Percentiles rank a stretch among this genome's conserved stretches.
phyloP scores from a whole-genome alignment of 2,888 invertebrate species.

The Micoletzkya japonica region DNA sequence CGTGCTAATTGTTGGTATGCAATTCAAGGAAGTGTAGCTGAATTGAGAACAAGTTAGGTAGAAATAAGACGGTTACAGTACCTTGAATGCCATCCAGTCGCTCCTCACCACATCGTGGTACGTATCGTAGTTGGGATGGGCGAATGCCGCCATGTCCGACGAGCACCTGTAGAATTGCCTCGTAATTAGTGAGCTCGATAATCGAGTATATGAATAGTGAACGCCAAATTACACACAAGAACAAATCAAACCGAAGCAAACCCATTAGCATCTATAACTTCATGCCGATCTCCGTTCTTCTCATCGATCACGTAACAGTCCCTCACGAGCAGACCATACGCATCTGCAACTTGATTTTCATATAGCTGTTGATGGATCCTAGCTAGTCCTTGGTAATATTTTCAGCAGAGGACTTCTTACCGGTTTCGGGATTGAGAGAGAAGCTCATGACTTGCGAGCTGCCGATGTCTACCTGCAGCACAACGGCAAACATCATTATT shows the following conservation, averaged over 20 bases:
- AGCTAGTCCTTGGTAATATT: too few relatives aligned
- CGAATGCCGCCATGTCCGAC: conserved; percentile 20
- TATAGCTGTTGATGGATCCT: not conserved
- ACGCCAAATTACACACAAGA: too few relatives aligned
- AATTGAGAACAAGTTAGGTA: not conserved
- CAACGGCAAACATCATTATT: not conserved
- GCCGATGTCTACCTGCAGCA: conserved; percentile 14
- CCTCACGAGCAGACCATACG: too few relatives aligned
- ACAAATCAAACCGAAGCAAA: not conserved
- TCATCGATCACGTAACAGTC: not conserved
- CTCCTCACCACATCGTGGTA: conserved; percentile 1
- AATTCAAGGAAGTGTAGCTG: too few relatives aligned
- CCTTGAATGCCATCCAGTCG: conserved; percentile 19
- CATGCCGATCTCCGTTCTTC: conserved; percentile 11
- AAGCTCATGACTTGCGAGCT: conserved; percentile 13
- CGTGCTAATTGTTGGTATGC: too few relatives aligned
- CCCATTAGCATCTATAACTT: conserved; percentile 19
- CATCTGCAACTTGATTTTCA: too few relatives aligned
- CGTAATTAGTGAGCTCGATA: not conserved
- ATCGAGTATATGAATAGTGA: not conserved
- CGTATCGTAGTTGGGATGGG: conserved; percentile 21
- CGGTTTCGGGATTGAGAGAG: conserved; percentile 10
- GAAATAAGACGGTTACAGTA: not conserved
- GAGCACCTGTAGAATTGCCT: not conserved
- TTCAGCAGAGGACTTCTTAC: too few relatives aligned